Conservation (phyloP, 2,888 invertebrate genomes). For the Perizoma affinitatum region DNA sequence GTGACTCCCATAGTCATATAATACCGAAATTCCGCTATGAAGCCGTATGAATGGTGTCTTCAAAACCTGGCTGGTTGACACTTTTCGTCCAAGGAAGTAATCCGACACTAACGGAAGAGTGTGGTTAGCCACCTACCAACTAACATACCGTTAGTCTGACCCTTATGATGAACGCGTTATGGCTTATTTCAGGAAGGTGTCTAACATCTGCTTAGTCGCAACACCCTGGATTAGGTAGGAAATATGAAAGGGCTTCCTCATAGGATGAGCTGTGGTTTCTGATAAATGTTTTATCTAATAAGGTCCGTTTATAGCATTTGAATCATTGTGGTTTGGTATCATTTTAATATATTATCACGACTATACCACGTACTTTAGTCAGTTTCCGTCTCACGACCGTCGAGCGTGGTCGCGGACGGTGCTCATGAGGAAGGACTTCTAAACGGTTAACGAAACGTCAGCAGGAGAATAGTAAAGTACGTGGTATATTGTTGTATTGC, state of each 20-base stretch:
- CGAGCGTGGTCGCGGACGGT: too few species aligned
- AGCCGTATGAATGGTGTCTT: constrained; percentile 33
- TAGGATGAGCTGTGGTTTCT: neutral
- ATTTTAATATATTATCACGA: too few species aligned
- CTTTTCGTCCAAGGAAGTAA: constrained; percentile 37
- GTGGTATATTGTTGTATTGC: too few species aligned
- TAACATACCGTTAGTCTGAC: constrained; percentile 13
- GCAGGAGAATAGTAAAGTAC: too few species aligned
- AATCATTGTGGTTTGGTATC: too few species aligned
- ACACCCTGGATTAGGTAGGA: constrained; percentile 10
- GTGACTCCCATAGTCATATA: constrained; percentile 20
- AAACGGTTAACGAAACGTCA: too few species aligned
- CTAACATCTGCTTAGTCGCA: constrained; percentile 3
- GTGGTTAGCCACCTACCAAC: constrained; percentile 25
- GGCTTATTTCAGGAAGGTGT: constrained; percentile 2
- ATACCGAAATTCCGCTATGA: constrained; percentile 34
- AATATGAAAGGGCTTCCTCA: neutral
- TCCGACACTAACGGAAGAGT: constrained; percentile 32
- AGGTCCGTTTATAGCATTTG: too few species aligned
- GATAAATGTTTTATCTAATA: neutral
- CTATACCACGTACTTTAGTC: too few species aligned
- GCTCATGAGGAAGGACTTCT: too few species aligned
- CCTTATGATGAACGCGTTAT: constrained; percentile 7
- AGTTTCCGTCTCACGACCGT: too few species aligned
- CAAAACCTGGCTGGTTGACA: constrained; percentile 24